Evolutionary conservation across 2,113 vertebrate species (phyloP).

Genomic region (Choloepus hoffmanni): DNA sequence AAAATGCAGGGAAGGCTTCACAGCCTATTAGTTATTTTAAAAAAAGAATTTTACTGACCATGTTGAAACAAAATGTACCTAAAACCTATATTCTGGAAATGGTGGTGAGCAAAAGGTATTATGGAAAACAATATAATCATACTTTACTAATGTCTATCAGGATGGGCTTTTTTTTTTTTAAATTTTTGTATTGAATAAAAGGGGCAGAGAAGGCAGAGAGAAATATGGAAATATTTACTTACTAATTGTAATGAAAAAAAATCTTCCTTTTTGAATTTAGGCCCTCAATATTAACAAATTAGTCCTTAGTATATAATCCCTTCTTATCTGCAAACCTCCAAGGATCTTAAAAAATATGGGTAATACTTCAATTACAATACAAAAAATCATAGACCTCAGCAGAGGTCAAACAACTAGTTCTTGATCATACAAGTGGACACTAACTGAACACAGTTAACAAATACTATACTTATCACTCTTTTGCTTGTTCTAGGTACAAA

Average conservation of each 20-base stretch:
- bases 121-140: constrained; percentile 17
- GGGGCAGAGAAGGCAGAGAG: background rate
- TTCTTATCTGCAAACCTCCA: constrained; percentile 15
- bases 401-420: constrained; percentile 9
- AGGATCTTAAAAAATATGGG: constrained; percentile 20
- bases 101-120: constrained; percentile 16
- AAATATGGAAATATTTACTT: constrained; percentile 40
- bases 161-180: background rate
- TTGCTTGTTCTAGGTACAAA: constrained; percentile 23
- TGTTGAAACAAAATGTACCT: constrained; percentile 36
- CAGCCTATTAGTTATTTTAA: constrained; percentile 34
- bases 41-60: constrained; percentile 50
- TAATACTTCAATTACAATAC: background rate
- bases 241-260: background rate
- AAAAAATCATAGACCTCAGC: background rate
- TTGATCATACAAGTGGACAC: background rate
- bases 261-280: constrained; percentile 41
- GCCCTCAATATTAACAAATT: constrained; percentile 12
- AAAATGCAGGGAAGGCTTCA: background rate
- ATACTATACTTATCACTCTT: background rate
- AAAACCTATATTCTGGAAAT: constrained; percentile 37
- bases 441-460: background rate
- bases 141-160: constrained; percentile 2
- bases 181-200: background rate
- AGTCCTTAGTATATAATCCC: background rate